Evolutionary conservation across 2,113 vertebrate genomes (phyloP).

Genomic region (Datnioides undecimradiatus): DNA sequence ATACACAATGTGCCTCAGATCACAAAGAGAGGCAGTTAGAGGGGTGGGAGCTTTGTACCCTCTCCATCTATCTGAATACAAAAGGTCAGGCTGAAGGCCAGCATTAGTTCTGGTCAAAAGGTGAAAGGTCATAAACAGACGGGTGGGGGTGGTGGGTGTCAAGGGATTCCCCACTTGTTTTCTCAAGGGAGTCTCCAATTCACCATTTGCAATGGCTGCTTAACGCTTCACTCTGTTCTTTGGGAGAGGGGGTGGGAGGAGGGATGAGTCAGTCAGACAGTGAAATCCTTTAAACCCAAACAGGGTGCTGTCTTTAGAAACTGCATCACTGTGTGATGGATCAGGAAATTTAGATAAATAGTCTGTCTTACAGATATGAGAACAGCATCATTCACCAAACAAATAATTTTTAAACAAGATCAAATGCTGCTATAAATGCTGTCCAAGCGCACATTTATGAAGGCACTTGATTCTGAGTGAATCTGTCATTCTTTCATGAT

Average conservation of each 20-base stretch:
- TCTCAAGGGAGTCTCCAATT: constrained; percentile 49
- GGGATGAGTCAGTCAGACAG: background rate
- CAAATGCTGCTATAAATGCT: background rate
- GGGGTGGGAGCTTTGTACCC: background rate
- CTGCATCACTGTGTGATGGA: constrained; percentile 18
- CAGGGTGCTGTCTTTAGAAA: constrained; percentile 3
- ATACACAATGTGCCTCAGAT: constrained; percentile 1
- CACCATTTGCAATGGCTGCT: constrained; percentile 30
- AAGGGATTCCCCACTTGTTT: constrained; percentile 45
- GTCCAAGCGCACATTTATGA: background rate
- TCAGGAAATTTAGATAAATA: background rate
- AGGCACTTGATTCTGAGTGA: background rate
- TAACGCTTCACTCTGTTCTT: background rate
- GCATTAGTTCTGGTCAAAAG: constrained; percentile 61
- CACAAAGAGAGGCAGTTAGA: constrained; percentile 41
- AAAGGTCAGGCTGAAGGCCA: constrained; percentile 62
- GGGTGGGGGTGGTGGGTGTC: background rate
- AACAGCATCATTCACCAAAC: background rate
- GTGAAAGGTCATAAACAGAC: constrained; percentile 65
- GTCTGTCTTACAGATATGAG: background rate
- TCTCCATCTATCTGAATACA: constrained; percentile 61
- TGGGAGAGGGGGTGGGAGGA: background rate
- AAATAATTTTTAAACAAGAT: background rate
- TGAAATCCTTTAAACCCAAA: constrained; percentile 11
- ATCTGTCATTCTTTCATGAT: background rate